Evolutionary conservation across 2,113 vertebrate species (phyloP), one percentile per base, ranked within the genome.

Genomic region (Salminus brasiliensis): DNA sequence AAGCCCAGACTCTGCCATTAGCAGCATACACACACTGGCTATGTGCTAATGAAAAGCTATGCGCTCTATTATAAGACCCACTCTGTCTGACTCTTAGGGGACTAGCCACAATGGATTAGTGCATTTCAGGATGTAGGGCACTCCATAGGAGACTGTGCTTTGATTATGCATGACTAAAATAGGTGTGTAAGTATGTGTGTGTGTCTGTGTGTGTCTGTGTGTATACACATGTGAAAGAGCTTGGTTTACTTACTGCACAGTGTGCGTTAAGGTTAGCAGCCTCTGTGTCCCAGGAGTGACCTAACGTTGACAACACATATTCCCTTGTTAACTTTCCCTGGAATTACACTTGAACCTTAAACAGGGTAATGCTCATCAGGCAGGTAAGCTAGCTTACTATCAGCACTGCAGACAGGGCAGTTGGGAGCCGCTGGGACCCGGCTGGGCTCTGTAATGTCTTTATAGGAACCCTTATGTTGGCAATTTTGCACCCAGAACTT

Each of bases 91-190:
- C 78, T 88, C 86, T 88, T 43, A 85, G 82, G 91, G 91, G 89
- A 88, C 81, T 0, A 41, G 7, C 73, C 84, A 85, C 76, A 83
- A 88, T 89, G 87, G 88, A 91, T 91, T 90, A 91, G 91, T 89
- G 89, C 81, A 83, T 81, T 85, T 81, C 84, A 88, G 82, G 86
- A 93, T 91, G 88, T 91, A 88, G 92, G 88, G 80, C 91, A 89
- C 84, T 84, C 73, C 91, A 87, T 41, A 72, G 78, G 91, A 90
- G 92, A 93, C 88, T 84, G 29, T 85, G 76, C 88, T 91, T 92
- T 93, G 91, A 92, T 91, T 93, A 92, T 92, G 86, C 87, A 83
- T 89, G 87, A 89, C 85, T 80, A 84, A 88, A 90, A 91, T 90
- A 91, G 89, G 89, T 88, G 79, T 70, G 73, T 34, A 53, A 47